These are phyloP conservation scores for Apostichopus parvimensis DNA, from an alignment of 35 echinoderm and acorn worm genomes.

Conservation along the genomic window DNA sequence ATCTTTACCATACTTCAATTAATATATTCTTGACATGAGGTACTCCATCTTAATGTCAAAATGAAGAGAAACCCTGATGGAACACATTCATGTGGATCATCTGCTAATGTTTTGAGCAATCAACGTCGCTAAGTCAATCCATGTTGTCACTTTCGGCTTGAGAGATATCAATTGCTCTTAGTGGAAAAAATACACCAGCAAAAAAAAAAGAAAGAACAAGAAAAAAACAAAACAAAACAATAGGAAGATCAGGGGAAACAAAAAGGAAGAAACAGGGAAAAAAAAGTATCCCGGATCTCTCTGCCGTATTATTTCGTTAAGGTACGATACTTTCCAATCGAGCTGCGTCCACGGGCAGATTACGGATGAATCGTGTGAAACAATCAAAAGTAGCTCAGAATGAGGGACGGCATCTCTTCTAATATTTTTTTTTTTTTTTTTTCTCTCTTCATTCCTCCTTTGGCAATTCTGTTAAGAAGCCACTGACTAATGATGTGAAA, in stretches of 20 bases:
- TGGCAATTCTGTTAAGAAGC: neutral
- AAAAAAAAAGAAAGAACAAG: neutral
- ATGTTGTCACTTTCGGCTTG: slow-evolving; percentile 12
- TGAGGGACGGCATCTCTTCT: too few relatives aligned
- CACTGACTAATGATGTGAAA: slow-evolving; percentile 8
- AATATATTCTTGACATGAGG: neutral
- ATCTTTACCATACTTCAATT: slow-evolving; percentile 2
- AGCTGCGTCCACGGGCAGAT: neutral
- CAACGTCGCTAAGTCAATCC: slow-evolving; percentile 11
- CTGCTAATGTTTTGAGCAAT: slow-evolving; percentile 12
- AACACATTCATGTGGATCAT: slow-evolving; percentile 22
- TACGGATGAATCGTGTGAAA: neutral
- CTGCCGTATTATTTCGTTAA: neutral
- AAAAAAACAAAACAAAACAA: neutral
- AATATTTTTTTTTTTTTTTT: neutral
- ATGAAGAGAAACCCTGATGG: neutral
- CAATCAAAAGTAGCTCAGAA: neutral
- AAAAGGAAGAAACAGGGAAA: neutral
- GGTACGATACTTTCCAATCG: neutral
- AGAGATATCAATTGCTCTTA: slow-evolving; percentile 18
- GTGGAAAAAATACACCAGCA: neutral
- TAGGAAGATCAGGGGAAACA: neutral
- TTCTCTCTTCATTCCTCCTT: neutral
- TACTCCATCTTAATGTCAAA: slow-evolving; percentile 14
- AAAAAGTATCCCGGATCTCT: neutral